phyloP scores from a whole-genome alignment of 2,113 vertebrate genomes.

The Furnarius figulus region DNA sequence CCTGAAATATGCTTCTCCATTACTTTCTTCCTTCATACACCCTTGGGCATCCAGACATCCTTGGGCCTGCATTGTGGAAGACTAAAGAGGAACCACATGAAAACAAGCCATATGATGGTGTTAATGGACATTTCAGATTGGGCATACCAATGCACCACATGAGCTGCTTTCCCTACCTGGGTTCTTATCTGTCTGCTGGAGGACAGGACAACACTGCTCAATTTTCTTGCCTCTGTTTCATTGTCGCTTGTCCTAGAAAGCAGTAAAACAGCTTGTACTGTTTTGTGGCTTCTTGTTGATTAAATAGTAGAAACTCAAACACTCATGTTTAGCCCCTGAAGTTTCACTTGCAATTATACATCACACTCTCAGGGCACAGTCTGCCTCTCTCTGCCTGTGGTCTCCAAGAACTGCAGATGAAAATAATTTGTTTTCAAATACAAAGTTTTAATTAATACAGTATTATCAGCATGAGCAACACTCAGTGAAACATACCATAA shows the following conservation, averaged over 20 bases:
- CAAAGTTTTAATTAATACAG: background rate
- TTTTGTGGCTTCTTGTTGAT: background rate
- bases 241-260: background rate
- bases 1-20: background rate
- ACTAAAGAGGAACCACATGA: background rate
- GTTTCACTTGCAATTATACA: background rate
- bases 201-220: background rate
- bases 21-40: background rate
- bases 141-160: background rate
- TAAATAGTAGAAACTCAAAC: background rate
- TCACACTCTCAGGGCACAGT: background rate
- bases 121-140: background rate
- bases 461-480: background rate
- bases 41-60: background rate
- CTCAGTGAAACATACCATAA: background rate
- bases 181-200: background rate
- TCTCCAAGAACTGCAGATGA: background rate
- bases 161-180: background rate
- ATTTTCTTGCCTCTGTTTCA: background rate
- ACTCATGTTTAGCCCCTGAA: background rate
- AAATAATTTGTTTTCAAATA: background rate
- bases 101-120: background rate
- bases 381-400: background rate
- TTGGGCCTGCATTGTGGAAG: accelerated
- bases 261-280: background rate